These are phyloP conservation scores for Phortica variegata DNA, from an alignment of 1,140 invertebrate genomes.

Conservation along the genomic window DNA sequence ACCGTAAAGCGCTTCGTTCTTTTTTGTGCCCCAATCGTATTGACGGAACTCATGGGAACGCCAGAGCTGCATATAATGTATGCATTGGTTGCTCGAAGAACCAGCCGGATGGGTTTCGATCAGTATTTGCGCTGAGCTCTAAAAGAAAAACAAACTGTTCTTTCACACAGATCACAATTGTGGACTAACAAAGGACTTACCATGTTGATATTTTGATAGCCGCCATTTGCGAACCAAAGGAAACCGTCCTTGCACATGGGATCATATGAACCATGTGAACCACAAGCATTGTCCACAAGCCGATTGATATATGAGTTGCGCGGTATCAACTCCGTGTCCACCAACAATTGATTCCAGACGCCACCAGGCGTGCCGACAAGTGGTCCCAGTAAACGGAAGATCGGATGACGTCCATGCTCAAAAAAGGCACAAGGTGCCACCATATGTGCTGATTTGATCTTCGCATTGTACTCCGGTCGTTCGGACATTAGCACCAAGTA, in stretches of 20 bases:
- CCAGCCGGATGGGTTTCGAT: conserved; percentile 59
- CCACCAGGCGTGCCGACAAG: conserved; percentile 42
- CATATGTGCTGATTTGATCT: conserved; percentile 60
- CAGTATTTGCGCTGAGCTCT: conserved; percentile 56
- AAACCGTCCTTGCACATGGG: conserved; percentile 34
- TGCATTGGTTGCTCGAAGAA: conserved; percentile 58
- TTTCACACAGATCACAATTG: no score
- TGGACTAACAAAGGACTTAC: conserved; percentile 17
- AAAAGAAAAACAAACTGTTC: background rate
- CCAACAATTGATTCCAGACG: conserved; percentile 32
- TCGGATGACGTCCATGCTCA: conserved; percentile 31
- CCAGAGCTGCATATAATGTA: conserved; percentile 58
- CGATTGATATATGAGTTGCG: conserved; percentile 37
- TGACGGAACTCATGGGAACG: conserved; percentile 39
- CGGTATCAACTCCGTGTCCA: conserved; percentile 35
- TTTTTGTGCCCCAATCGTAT: conserved; percentile 57
- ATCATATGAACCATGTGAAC: conserved; percentile 7
- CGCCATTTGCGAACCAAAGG: conserved; percentile 38
- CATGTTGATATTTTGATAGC: conserved; percentile 33
- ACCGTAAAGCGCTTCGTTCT: conserved; percentile 59
- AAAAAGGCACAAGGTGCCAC: conserved; percentile 62
- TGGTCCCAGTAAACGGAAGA: conserved; percentile 30
- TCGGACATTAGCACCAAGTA: conserved; percentile 60
- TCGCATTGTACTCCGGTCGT: conserved; percentile 61
- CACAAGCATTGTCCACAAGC: conserved; percentile 28